A percentile compares a stretch with the other conserved stretches of the same genome.
These are phyloP conservation scores for Acrossocheilus fasciatus DNA, from an alignment of 2,797 vertebrate genomes.

Conservation along the genomic window DNA sequence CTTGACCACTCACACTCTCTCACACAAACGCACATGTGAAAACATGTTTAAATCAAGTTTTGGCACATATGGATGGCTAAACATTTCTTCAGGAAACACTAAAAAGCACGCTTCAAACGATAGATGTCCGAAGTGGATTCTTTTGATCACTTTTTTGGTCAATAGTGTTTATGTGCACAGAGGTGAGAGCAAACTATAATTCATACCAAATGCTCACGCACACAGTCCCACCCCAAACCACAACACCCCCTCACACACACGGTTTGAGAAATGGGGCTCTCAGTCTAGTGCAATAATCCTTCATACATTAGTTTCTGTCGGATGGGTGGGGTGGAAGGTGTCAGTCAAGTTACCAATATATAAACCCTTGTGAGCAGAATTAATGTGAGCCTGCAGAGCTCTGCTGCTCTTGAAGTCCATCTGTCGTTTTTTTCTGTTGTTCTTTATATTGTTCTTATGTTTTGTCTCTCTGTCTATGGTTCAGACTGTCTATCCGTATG, in stretches of 20 bases:
- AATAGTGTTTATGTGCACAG: constrained; percentile 35
- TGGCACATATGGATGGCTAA: constrained; percentile 27
- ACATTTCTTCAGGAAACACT: constrained; percentile 40
- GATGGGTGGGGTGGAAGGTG: constrained; percentile 45
- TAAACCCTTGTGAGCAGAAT: constrained; percentile 36
- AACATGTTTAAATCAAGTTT: constrained; percentile 42
- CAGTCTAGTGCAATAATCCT: constrained; percentile 52
- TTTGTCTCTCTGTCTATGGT: background rate
- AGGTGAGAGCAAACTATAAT: constrained; percentile 46
- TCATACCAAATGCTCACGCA: constrained; percentile 49
- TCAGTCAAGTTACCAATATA: constrained; percentile 39
- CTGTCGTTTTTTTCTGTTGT: background rate
- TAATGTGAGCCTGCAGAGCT: constrained; percentile 33
- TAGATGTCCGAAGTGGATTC: constrained; percentile 21
- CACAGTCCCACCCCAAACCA: constrained; percentile 39
- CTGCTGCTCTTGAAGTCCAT: background rate
- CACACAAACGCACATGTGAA: background rate
- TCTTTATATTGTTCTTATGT: background rate
- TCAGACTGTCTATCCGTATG: background rate
- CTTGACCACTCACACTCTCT: background rate
- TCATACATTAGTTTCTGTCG: constrained; percentile 51
- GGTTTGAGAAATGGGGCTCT: constrained; percentile 50
- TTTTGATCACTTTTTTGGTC: constrained; percentile 41
- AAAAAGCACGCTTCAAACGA: constrained; percentile 20
- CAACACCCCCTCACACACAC: constrained; percentile 41